phyloP scores from a whole-genome alignment of 2,797 vertebrate species.

The Chaetophractus vellerosus region DNA sequence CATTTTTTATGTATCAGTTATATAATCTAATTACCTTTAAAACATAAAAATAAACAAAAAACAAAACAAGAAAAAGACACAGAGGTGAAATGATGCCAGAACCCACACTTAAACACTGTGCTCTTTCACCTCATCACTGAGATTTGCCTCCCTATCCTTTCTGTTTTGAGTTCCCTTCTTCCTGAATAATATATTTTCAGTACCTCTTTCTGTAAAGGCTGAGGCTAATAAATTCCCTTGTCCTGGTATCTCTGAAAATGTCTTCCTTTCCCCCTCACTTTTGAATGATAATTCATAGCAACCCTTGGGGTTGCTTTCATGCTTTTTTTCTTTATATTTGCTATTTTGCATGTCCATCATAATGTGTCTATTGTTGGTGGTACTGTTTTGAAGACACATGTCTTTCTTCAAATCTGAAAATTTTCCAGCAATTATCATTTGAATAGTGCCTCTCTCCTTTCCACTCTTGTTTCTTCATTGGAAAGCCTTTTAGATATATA shows the following conservation, averaged over 20 bases:
- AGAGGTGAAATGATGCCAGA: background rate
- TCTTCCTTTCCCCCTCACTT: background rate
- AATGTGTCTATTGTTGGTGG: background rate
- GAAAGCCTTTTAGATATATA: background rate
- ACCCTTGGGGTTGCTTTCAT: background rate
- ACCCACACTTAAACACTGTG: accelerated
- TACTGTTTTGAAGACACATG: background rate
- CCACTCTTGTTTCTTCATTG: background rate
- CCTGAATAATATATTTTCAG: background rate
- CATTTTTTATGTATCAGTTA: too few relatives aligned
- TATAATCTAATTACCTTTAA: too few relatives aligned
- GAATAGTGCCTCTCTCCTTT: background rate
- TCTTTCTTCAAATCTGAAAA: background rate
- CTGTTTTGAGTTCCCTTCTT: background rate
- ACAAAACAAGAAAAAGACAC: background rate
- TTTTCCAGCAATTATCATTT: background rate
- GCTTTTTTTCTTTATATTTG: background rate
- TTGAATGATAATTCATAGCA: slow-evolving; percentile 19
- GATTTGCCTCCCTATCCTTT: background rate
- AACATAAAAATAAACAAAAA: too few relatives aligned
- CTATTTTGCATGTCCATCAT: background rate
- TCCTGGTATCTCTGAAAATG: background rate
- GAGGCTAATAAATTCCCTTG: background rate
- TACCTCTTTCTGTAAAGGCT: background rate
- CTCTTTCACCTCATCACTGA: background rate